phyloP scores from a whole-genome alignment of 2,113 vertebrate species.

The Pampusana beccarii region DNA sequence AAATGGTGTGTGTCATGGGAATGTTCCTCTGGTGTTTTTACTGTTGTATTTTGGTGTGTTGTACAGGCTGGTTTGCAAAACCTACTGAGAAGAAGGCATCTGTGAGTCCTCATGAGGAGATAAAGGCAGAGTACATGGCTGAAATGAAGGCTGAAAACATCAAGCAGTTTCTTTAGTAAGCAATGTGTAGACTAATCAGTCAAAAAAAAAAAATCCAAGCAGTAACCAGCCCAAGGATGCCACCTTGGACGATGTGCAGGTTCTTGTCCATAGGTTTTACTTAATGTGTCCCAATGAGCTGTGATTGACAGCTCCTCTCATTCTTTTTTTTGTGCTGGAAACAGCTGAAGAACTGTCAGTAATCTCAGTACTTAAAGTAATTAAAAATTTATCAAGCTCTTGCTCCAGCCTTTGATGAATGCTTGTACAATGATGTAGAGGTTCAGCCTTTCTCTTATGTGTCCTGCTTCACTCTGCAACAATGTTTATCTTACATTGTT shows the following conservation, averaged over 20 bases:
- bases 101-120: background rate
- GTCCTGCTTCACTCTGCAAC: background rate
- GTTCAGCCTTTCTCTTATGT: background rate
- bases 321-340: background rate
- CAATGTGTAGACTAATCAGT: background rate
- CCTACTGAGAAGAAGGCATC: slow-evolving; percentile 41
- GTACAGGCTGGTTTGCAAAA: slow-evolving; percentile 88
- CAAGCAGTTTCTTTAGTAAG: slow-evolving; percentile 87
- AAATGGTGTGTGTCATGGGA: background rate
- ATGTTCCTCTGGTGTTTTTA: background rate
- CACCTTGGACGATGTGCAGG: background rate
- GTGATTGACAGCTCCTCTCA: background rate
- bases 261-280: background rate
- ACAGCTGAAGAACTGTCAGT: background rate
- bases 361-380: background rate
- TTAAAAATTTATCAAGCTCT: background rate
- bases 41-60: slow-evolving; percentile 32
- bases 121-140: slow-evolving; percentile 80
- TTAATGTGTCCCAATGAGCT: background rate
- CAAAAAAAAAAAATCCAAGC: background rate
- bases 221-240: background rate
- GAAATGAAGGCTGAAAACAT: slow-evolving; percentile 91
- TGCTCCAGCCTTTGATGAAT: background rate
- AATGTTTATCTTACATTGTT: background rate
- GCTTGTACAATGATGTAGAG: background rate